Evolutionary conservation across 1,140 invertebrate species (phyloP).

Genomic region (Drusus annulatus): DNA sequence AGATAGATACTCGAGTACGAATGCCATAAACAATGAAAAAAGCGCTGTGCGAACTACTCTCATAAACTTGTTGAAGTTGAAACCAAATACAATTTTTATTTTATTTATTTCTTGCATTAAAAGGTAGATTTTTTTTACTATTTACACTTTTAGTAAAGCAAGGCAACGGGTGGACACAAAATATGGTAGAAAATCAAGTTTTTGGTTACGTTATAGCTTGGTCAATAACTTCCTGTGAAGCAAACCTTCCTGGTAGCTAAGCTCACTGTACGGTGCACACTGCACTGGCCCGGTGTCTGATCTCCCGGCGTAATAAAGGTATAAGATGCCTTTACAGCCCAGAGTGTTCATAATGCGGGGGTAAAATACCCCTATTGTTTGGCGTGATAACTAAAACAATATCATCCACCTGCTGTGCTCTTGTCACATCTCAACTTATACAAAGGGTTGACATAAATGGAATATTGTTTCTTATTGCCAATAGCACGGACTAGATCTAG

Average conservation of each 20-base stretch:
- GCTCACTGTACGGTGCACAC: background rate
- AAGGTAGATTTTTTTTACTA: background rate
- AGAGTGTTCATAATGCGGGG: conserved; percentile 70
- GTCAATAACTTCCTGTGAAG: background rate
- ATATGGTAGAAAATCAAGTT: conserved; percentile 20
- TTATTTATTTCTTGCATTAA: background rate
- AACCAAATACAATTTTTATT: background rate
- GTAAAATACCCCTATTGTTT: conserved; percentile 72
- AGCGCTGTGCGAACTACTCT: too few relatives aligned
- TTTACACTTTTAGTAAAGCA: background rate
- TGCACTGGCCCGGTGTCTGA: background rate
- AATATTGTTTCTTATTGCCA: too few relatives aligned
- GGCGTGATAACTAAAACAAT: conserved; percentile 68
- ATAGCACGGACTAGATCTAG: too few relatives aligned
- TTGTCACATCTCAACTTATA: background rate
- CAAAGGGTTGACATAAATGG: background rate
- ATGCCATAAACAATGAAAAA: too few relatives aligned
- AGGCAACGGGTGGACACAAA: conserved; percentile 12
- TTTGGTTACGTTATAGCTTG: conserved; percentile 66
- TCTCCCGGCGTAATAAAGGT: conserved; percentile 61
- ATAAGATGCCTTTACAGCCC: conserved; percentile 71
- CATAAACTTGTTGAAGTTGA: too few relatives aligned
- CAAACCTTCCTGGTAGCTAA: background rate
- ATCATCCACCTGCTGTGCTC: conserved; percentile 41
- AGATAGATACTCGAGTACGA: too few relatives aligned